Evolutionary conservation across 2,888 invertebrate genomes (phyloP).

Genomic region (Clitarchus hookeri): DNA sequence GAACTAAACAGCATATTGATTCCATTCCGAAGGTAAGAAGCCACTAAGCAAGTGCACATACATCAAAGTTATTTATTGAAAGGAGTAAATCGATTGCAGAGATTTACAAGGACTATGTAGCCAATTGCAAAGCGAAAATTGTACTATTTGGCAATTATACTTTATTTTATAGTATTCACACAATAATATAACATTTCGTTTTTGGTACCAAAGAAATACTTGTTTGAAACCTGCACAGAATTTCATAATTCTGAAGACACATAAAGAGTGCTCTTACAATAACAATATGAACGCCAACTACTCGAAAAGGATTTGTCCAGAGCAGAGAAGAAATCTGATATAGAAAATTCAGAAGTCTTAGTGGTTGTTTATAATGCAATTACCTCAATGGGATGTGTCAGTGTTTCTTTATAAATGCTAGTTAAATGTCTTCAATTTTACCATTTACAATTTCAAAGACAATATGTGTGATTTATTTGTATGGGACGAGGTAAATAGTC

Average conservation of each 20-base stretch:
- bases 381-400: neutral
- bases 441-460: neutral
- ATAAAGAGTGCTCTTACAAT: neutral
- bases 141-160: neutral
- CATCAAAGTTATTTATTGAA: neutral
- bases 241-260: too few species aligned
- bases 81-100: neutral
- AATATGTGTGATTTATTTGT: neutral
- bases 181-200: conserved; percentile 1
- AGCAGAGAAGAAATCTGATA: neutral
- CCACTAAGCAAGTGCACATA: neutral
- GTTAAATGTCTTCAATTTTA: neutral
- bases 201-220: neutral
- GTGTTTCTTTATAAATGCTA: neutral
- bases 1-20: neutral
- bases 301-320: neutral
- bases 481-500: neutral
- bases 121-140: neutral
- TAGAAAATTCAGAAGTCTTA: neutral
- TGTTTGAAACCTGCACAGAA: neutral
- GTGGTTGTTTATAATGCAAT: too few species aligned
- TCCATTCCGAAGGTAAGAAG: neutral
- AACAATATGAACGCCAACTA: neutral
- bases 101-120: conserved; percentile 1
- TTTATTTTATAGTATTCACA: conserved; percentile 3